phyloP scores from a whole-genome alignment of 1,140 invertebrate genomes.

The Calliphora vicina region DNA sequence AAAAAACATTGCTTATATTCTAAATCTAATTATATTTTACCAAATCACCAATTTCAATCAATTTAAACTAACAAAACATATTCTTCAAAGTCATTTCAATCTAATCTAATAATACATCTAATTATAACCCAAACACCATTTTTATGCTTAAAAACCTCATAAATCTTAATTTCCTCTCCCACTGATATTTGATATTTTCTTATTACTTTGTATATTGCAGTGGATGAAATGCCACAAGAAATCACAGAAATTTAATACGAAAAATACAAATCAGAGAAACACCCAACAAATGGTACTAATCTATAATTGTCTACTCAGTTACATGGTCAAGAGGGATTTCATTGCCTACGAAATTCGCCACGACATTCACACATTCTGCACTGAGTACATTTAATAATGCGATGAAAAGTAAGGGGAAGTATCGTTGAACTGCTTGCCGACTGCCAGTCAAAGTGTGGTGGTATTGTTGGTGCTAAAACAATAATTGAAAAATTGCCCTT shows the following conservation, averaged over 20 bases:
- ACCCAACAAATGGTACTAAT: constrained; percentile 59
- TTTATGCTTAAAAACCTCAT: not conserved
- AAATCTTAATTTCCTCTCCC: not conserved
- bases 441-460: too few species aligned
- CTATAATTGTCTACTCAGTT: constrained; percentile 56
- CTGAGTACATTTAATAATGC: not conserved
- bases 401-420: not conserved
- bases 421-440: not conserved
- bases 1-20: too few species aligned
- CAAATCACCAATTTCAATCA: too few species aligned
- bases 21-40: too few species aligned
- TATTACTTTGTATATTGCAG: not conserved
- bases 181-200: constrained; percentile 1
- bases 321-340: constrained; percentile 57
- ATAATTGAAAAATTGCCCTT: constrained; percentile 32
- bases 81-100: not conserved
- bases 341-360: constrained; percentile 61
- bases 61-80: too few species aligned
- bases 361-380: constrained; percentile 46
- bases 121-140: not conserved
- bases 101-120: not conserved
- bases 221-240: not conserved
- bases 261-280: not conserved
- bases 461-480: not conserved
- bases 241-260: constrained; percentile 20